phyloP scores from a whole-genome alignment of 2,113 vertebrate genomes.

The Lagopus muta region DNA sequence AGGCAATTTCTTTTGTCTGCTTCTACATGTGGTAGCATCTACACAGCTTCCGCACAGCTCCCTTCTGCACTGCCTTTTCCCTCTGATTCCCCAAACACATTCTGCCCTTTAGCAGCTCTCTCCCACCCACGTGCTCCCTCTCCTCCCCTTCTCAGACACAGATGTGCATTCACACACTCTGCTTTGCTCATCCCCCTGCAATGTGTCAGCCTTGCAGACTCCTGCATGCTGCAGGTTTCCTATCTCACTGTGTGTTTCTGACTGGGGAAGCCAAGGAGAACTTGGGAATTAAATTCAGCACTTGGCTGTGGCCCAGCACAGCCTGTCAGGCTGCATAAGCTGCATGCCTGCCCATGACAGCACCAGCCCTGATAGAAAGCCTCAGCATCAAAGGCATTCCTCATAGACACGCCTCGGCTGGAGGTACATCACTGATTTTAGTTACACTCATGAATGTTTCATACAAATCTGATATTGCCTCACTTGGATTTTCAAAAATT shows the following conservation, averaged over 20 bases:
- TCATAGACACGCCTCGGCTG: background rate
- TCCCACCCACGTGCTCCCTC: background rate
- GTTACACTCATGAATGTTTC: constrained; percentile 53
- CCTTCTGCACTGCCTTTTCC: background rate
- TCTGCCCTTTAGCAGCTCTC: background rate
- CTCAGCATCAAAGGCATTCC: constrained; percentile 3
- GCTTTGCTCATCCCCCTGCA: background rate
- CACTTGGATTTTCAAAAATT: constrained; percentile 28
- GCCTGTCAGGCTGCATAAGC: background rate
- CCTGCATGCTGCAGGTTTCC: background rate
- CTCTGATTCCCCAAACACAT: background rate
- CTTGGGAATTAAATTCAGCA: background rate
- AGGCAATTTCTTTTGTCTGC: background rate
- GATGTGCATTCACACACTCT: background rate
- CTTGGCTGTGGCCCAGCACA: background rate
- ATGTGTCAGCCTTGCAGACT: background rate
- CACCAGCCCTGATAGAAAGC: background rate
- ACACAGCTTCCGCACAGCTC: background rate
- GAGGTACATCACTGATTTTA: constrained; percentile 23
- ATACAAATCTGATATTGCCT: background rate
- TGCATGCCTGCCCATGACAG: background rate
- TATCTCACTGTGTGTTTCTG: background rate
- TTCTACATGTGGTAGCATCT: background rate
- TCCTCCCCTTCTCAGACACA: background rate
- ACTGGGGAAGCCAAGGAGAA: background rate